Evolutionary conservation across 2,797 vertebrate species (phyloP).

Genomic region (Peromyscus attwateri): DNA sequence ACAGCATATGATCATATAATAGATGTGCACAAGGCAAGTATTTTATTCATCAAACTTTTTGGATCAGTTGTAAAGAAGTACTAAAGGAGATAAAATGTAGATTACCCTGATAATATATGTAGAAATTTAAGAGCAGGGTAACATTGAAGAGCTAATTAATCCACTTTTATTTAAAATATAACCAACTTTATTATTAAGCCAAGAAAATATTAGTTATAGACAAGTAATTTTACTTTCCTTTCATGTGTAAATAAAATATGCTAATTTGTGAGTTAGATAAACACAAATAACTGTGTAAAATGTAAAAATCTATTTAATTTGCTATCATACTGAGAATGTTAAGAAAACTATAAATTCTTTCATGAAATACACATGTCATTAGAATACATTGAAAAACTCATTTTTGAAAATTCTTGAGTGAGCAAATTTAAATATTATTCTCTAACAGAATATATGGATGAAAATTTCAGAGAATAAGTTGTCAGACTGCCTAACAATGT

Average conservation of each 20-base stretch:
- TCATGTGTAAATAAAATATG: background rate
- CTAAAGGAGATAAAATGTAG: background rate
- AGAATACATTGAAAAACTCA: background rate
- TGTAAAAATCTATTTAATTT: background rate
- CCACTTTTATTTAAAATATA: background rate
- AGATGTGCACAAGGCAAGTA: background rate
- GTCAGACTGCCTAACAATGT: fast-evolving
- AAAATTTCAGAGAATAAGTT: background rate
- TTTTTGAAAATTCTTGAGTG: background rate
- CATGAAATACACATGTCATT: background rate
- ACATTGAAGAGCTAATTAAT: background rate
- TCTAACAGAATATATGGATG: background rate
- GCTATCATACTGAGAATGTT: background rate
- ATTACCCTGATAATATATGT: background rate
- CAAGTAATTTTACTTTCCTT: background rate
- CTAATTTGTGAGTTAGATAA: background rate
- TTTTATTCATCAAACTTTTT: background rate
- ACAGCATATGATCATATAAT: background rate
- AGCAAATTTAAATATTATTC: background rate
- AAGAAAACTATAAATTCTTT: background rate
- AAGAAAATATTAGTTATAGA: background rate
- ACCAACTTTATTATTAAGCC: background rate
- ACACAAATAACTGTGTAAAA: background rate
- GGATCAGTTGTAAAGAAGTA: background rate
- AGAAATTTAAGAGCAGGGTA: background rate